Evolutionary conservation across 2,888 invertebrate species (phyloP).

Genomic region (Anoplius nigerrimus): DNA sequence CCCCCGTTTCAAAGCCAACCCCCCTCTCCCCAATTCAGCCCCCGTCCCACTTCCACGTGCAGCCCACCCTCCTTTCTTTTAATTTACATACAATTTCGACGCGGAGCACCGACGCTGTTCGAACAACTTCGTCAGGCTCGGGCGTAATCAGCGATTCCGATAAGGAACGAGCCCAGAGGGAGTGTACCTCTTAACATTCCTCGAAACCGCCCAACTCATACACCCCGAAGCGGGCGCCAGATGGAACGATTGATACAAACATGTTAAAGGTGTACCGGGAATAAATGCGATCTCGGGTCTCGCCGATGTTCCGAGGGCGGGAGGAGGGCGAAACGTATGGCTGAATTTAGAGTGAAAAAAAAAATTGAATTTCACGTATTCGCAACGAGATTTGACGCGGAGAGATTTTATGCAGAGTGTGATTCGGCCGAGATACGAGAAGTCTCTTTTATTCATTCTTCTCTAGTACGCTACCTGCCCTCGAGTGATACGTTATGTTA

Average conservation of each 20-base stretch:
- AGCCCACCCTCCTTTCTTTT: conserved; percentile 30
- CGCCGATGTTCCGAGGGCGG: too few species aligned
- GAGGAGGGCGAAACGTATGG: too few species aligned
- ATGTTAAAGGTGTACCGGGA: background rate
- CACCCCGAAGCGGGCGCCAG: too few species aligned
- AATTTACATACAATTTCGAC: conserved; percentile 52
- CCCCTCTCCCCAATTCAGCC: background rate
- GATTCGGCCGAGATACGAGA: too few species aligned
- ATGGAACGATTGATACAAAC: too few species aligned
- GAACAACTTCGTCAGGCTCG: conserved; percentile 17
- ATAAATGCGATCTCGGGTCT: conserved; percentile 1
- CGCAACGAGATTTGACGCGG: too few species aligned
- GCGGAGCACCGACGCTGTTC: conserved; percentile 5
- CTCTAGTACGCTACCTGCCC: too few species aligned
- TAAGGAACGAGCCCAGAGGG: conserved; percentile 22
- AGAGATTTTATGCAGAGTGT: too few species aligned
- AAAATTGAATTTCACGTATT: too few species aligned
- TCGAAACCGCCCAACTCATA: background rate
- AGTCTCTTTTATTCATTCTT: too few species aligned
- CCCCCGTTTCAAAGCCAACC: background rate
- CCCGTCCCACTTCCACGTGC: background rate
- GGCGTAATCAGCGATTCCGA: conserved; percentile 32
- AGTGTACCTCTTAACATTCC: conserved; percentile 17
- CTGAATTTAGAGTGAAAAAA: too few species aligned
- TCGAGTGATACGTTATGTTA: too few species aligned